phyloP scores from a whole-genome alignment of 2,888 invertebrate genomes.

The Meteorus cinctellus region DNA sequence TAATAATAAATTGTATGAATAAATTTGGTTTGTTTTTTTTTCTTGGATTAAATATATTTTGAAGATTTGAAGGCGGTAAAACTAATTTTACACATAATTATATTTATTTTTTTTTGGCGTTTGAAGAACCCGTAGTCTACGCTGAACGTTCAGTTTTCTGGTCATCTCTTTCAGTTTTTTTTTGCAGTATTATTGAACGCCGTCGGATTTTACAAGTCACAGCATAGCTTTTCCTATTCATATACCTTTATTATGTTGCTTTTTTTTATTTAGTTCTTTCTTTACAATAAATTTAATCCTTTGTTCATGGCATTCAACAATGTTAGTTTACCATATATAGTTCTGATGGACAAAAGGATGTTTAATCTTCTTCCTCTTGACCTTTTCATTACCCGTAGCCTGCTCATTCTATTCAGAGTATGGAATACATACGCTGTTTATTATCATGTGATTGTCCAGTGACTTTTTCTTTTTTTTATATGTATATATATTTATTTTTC shows the following conservation, averaged over 20 bases:
- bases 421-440: slow-evolving; percentile 30
- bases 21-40: slow-evolving; percentile 11
- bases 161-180: background rate
- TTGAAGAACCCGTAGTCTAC: slow-evolving; percentile 36
- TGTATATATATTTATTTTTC: background rate
- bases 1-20: slow-evolving; percentile 3
- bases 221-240: background rate
- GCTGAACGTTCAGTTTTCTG: slow-evolving; percentile 22
- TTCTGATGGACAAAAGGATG: slow-evolving; percentile 21
- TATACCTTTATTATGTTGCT: background rate
- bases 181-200: background rate
- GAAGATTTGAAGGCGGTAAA: slow-evolving; percentile 35
- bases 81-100: slow-evolving; percentile 32
- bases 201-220: slow-evolving; percentile 6
- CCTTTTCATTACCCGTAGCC: slow-evolving; percentile 25
- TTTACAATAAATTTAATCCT: slow-evolving; percentile 24
- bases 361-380: slow-evolving; percentile 5
- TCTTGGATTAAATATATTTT: slow-evolving; percentile 37
- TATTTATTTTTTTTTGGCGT: slow-evolving; percentile 5
- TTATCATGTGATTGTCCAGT: slow-evolving; percentile 38
- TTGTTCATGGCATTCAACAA: slow-evolving; percentile 20
- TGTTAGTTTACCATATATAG: slow-evolving; percentile 20
- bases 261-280: background rate
- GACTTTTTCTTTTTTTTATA: background rate
- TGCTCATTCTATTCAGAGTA: slow-evolving; percentile 29